Conservation (phyloP, 1,140 invertebrate species). For the Camponotus pennsylvanicus region DNA sequence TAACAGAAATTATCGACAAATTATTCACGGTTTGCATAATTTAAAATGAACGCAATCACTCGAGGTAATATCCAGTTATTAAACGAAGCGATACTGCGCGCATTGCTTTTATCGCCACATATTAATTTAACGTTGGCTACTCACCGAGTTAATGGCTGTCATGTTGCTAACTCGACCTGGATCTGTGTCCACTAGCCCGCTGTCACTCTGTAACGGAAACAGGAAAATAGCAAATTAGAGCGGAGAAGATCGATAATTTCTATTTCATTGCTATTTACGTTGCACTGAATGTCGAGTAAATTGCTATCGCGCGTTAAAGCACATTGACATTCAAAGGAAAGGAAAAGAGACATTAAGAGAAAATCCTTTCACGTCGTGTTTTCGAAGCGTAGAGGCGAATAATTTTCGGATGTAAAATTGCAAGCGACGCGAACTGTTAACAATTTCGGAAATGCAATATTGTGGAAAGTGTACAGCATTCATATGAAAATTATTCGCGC, state of each 20-base stretch:
- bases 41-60: slow-evolving; percentile 35
- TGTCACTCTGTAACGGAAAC: slow-evolving; percentile 85
- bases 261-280: background rate
- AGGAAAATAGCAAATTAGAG: slow-evolving; percentile 50
- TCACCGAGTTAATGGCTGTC: slow-evolving; percentile 87
- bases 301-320: background rate
- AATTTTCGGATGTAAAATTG: slow-evolving; percentile 36
- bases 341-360: slow-evolving; percentile 10
- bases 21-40: slow-evolving; percentile 36
- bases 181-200: slow-evolving; percentile 86
- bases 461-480: slow-evolving; percentile 37
- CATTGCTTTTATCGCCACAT: slow-evolving; percentile 50
- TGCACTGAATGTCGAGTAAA: background rate
- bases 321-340: background rate
- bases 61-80: slow-evolving; percentile 21
- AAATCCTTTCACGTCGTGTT: background rate
- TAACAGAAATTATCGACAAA: slow-evolving; percentile 40
- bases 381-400: background rate
- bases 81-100: slow-evolving; percentile 49
- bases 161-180: slow-evolving; percentile 85
- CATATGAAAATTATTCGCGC: slow-evolving; percentile 57
- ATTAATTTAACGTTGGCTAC: slow-evolving; percentile 68
- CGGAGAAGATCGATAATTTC: slow-evolving; percentile 55
- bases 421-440: slow-evolving; percentile 35
- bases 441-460: slow-evolving; percentile 61